These are phyloP conservation scores for Campaea margaritaria DNA, from an alignment of 2,888 invertebrate species.

Conservation along the genomic window DNA sequence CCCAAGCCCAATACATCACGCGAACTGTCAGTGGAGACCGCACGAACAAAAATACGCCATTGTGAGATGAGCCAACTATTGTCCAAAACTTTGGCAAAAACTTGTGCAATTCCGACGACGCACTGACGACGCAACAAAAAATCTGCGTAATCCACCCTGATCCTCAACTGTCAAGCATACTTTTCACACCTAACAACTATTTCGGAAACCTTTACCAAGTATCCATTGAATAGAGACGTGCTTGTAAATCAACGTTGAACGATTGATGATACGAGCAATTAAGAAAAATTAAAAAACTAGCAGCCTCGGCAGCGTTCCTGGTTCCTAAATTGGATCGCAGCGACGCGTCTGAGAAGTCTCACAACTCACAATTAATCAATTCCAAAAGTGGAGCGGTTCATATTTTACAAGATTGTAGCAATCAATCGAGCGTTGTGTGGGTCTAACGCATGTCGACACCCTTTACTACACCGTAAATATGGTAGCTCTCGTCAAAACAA, in stretches of 20 bases:
- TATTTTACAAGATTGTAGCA: conserved; percentile 71
- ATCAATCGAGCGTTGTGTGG: conserved; percentile 83
- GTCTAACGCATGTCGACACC: conserved; percentile 74
- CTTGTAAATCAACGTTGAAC: conserved; percentile 61
- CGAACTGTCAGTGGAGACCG: conserved; percentile 81
- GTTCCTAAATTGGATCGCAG: conserved; percentile 67
- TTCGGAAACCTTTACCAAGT: conserved; percentile 49
- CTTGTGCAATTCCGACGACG: conserved; percentile 80
- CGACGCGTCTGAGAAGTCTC: conserved; percentile 59
- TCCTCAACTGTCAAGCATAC: conserved; percentile 50
- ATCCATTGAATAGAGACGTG: conserved; percentile 50
- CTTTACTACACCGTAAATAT: conserved; percentile 65
- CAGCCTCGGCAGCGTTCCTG: conserved; percentile 59
- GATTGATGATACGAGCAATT: conserved; percentile 68
- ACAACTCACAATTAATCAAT: conserved; percentile 81
- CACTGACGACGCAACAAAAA: conserved; percentile 56
- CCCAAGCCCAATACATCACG: conserved; percentile 82
- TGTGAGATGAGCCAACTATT: conserved; percentile 74
- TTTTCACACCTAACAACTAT: conserved; percentile 55
- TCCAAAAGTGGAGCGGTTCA: conserved; percentile 72
- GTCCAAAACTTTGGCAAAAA: conserved; percentile 79
- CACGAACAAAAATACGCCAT: conserved; percentile 84
- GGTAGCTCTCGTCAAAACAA: conserved; percentile 77
- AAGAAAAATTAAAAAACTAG: conserved; percentile 75
- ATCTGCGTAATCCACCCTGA: conserved; percentile 49